Conservation (phyloP, 1,140 invertebrate genomes). For the Macrobrachium rosenbergii region DNA sequence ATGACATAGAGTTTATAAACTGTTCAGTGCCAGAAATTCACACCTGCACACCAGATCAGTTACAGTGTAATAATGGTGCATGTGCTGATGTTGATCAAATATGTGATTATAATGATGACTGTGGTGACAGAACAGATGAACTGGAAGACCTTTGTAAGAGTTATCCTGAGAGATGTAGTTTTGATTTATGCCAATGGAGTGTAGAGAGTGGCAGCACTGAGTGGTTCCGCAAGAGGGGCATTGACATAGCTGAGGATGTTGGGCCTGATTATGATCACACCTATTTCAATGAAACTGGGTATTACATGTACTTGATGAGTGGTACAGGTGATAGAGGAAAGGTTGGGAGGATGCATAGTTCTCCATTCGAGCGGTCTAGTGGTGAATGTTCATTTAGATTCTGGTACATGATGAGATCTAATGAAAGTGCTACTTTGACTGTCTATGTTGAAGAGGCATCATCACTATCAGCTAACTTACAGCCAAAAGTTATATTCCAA, state of each 20-base stretch:
- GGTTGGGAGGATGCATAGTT: constrained; percentile 27
- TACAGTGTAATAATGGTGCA: constrained; percentile 28
- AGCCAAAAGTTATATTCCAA: constrained; percentile 7
- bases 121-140: constrained; percentile 55
- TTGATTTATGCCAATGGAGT: constrained; percentile 49
- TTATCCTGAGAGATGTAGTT: constrained; percentile 48
- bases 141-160: constrained; percentile 19
- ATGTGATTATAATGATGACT: constrained; percentile 59
- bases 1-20: constrained; percentile 47
- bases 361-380: constrained; percentile 19
- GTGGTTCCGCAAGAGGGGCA: constrained; percentile 48
- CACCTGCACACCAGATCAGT: constrained; percentile 33
- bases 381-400: constrained; percentile 48
- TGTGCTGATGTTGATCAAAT: constrained; percentile 26
- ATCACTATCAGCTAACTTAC: background rate
- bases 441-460: constrained; percentile 42
- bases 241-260: constrained; percentile 46
- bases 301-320: constrained; percentile 50
- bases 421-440: constrained; percentile 26
- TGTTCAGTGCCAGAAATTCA: constrained; percentile 38
- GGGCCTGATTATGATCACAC: constrained; percentile 57
- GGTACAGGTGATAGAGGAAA: constrained; percentile 21
- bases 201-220: constrained; percentile 2
- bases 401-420: constrained; percentile 53
- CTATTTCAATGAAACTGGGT: constrained; percentile 47